Percentiles rank a stretch among this genome's conserved stretches.
phyloP scores from a whole-genome alignment of 2,888 invertebrate species.

The Synergus gifuensis region DNA sequence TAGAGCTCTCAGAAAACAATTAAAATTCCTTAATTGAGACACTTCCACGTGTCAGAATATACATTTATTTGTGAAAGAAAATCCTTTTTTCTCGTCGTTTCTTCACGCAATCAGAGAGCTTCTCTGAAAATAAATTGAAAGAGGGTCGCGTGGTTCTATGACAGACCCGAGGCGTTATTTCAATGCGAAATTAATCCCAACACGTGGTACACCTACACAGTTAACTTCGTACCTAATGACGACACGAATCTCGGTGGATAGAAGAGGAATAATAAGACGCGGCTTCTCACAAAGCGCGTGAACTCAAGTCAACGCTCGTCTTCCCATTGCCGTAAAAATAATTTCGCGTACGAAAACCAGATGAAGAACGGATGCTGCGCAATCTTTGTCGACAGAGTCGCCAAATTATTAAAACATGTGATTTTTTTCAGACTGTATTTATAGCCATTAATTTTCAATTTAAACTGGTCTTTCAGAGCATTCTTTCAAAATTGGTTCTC shows the following conservation, averaged over 20 bases:
- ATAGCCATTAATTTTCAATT: neutral
- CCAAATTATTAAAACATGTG: conserved; percentile 14
- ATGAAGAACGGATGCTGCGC: conserved; percentile 53
- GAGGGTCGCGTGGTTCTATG: conserved; percentile 35
- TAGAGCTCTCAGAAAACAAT: neutral
- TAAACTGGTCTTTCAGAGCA: no score
- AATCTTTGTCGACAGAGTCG: neutral
- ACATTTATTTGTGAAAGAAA: conserved; percentile 27
- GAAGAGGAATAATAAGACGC: conserved; percentile 43
- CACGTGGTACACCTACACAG: conserved; percentile 46
- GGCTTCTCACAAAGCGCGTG: conserved; percentile 52
- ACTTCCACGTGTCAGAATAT: neutral
- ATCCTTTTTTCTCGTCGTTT: conserved; percentile 16
- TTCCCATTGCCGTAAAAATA: conserved; percentile 59
- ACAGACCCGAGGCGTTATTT: conserved; percentile 37
- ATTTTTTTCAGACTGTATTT: conserved; percentile 1
- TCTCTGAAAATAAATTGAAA: conserved; percentile 36
- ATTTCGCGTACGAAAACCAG: conserved; percentile 51
- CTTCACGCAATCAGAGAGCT: conserved; percentile 23
- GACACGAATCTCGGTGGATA: conserved; percentile 50
- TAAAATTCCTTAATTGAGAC: neutral
- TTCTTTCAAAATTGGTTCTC: no score
- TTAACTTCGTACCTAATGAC: conserved; percentile 59
- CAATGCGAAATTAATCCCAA: conserved; percentile 38
- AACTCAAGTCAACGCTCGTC: conserved; percentile 1